Percentiles rank a stretch among this genome's conserved stretches.
phyloP scores from a whole-genome alignment of 2,797 vertebrate species.

The Lepilemur septentrionalis region DNA sequence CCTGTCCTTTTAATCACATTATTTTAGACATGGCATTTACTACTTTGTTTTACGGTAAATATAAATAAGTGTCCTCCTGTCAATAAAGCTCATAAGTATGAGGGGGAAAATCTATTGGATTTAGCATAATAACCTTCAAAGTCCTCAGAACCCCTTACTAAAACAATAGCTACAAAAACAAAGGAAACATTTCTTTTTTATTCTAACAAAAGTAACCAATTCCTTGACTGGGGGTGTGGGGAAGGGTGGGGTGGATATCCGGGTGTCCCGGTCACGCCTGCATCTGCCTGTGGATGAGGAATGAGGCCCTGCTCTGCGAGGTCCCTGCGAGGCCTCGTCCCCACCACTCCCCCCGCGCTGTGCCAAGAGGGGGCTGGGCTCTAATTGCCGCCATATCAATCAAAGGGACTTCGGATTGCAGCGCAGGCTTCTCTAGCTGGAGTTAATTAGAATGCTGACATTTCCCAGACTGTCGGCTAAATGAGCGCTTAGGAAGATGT shows the following conservation, averaged over 20 bases:
- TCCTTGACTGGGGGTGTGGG: rapidly evolving
- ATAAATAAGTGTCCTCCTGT: background rate
- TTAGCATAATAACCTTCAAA: background rate
- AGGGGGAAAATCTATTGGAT: background rate
- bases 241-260: background rate
- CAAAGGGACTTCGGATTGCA: constrained; percentile 45
- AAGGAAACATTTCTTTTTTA: background rate
- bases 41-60: background rate
- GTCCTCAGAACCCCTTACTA: background rate
- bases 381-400: constrained; percentile 70
- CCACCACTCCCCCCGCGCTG: background rate
- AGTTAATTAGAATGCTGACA: constrained; percentile 77
- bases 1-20: background rate
- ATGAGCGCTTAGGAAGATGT: constrained; percentile 64
- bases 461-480: constrained; percentile 79
- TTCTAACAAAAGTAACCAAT: background rate
- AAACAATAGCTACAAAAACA: background rate
- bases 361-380: background rate
- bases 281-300: rapidly evolving
- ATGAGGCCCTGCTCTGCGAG: background rate
- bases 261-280: rapidly evolving
- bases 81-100: background rate
- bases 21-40: background rate
- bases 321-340: background rate
- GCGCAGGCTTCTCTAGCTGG: constrained; percentile 54